A percentile compares a stretch with the other conserved stretches of the same genome.
Conservation (phyloP, 2,888 invertebrate species). For the Leptothorax acervorum region DNA sequence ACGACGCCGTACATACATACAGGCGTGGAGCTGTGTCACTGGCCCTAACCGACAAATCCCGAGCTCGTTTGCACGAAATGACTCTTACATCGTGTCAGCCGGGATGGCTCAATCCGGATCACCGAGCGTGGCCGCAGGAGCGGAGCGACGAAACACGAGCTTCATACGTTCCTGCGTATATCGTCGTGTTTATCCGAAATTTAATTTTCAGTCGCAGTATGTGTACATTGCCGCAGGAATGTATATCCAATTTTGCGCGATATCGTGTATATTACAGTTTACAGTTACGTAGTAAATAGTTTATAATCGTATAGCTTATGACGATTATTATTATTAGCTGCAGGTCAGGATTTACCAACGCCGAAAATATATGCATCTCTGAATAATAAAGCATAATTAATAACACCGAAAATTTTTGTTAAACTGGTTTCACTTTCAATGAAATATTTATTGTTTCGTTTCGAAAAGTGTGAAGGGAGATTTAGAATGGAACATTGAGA, state of each 20-base stretch:
- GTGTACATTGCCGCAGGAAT: slow-evolving; percentile 50
- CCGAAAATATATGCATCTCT: not conserved
- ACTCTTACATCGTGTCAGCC: slow-evolving; percentile 71
- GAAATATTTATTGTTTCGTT: not conserved
- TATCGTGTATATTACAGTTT: slow-evolving; percentile 52
- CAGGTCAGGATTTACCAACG: not conserved
- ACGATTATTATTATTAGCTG: slow-evolving; percentile 34
- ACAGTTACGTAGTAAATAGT: slow-evolving; percentile 49
- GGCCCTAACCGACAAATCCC: slow-evolving; percentile 67
- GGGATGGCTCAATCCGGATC: slow-evolving; percentile 70
- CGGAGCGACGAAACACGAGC: slow-evolving; percentile 17
- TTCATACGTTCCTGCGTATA: not conserved
- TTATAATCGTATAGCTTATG: slow-evolving; percentile 36
- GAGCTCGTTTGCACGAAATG: slow-evolving; percentile 63
- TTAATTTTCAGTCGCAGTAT: slow-evolving; percentile 45
- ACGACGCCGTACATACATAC: slow-evolving; percentile 54
- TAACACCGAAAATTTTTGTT: not conserved
- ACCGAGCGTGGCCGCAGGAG: slow-evolving; percentile 23
- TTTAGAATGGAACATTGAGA: not conserved
- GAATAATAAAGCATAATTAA: slow-evolving; percentile 13
- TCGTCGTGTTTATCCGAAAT: slow-evolving; percentile 48
- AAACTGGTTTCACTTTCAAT: not conserved
- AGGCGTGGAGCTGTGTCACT: slow-evolving; percentile 43
- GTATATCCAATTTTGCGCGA: slow-evolving; percentile 36
- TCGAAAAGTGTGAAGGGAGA: not conserved